Evolutionary conservation across 2,888 invertebrate genomes (phyloP).

Genomic region (Halictus quadricinctus): DNA sequence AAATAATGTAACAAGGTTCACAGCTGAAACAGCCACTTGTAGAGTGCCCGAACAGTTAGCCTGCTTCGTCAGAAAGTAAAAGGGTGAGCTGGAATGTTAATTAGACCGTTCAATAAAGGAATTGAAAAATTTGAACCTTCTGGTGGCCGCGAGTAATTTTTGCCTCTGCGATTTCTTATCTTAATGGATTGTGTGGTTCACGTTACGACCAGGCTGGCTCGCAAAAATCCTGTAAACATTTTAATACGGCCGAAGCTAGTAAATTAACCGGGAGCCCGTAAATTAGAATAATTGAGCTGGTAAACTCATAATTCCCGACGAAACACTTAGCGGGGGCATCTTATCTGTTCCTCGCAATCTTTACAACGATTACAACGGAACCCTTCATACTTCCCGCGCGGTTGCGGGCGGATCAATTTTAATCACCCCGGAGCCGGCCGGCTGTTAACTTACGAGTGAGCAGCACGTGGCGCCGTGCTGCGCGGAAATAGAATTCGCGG

Average conservation of each 20-base stretch:
- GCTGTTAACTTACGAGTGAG: constrained; percentile 48
- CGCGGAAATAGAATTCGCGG: constrained; percentile 62
- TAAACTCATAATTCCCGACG: constrained; percentile 39
- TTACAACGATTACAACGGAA: constrained; percentile 29
- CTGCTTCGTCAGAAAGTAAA: background rate
- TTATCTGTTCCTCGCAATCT: constrained; percentile 58
- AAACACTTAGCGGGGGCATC: constrained; percentile 32
- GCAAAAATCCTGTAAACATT: background rate
- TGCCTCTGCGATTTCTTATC: background rate
- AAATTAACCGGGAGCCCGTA: constrained; percentile 1
- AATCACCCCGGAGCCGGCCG: constrained; percentile 44
- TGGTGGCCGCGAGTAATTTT: background rate
- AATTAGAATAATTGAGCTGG: constrained; percentile 35
- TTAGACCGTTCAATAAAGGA: background rate
- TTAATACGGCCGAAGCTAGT: background rate
- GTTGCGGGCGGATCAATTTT: constrained; percentile 54
- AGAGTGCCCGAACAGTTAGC: background rate
- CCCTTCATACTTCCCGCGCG: constrained; percentile 51
- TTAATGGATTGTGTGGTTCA: background rate
- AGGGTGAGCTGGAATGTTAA: background rate
- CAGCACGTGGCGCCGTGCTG: constrained; percentile 31
- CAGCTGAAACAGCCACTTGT: background rate
- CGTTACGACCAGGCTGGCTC: background rate
- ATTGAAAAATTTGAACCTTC: background rate
- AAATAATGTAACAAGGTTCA: background rate